phyloP scores from a whole-genome alignment of 2,113 vertebrate species.

The Gila orcuttii region DNA sequence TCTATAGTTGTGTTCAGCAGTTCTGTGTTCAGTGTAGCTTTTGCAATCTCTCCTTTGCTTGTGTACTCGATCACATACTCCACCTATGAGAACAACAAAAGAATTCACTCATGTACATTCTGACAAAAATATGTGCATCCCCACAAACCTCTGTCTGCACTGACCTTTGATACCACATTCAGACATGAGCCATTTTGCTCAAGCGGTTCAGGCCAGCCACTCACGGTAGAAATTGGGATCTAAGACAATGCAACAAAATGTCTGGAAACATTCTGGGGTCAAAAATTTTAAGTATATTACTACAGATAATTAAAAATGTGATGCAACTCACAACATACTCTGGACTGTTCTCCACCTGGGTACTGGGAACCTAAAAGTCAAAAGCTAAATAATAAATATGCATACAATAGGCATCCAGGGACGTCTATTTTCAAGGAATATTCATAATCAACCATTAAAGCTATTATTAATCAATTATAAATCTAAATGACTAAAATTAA shows the following conservation, averaged over 20 bases:
- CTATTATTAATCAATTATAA: no score
- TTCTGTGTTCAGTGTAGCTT: constrained; percentile 53
- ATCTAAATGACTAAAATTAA: no score
- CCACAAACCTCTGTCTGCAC: constrained; percentile 1
- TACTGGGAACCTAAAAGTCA: background rate
- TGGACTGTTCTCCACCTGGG: background rate
- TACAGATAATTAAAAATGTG: background rate
- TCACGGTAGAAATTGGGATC: constrained; percentile 66
- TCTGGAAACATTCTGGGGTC: background rate
- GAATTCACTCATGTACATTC: background rate
- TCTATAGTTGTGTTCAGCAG: constrained; percentile 53
- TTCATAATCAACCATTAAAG: no score
- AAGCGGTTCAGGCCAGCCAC: constrained; percentile 66
- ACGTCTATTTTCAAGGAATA: background rate
- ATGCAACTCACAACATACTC: background rate
- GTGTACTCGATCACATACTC: constrained; percentile 71
- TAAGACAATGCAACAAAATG: constrained; percentile 46
- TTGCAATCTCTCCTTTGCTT: constrained; percentile 63
- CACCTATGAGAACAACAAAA: constrained; percentile 63
- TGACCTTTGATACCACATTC: constrained; percentile 71
- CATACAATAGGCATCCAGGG: background rate
- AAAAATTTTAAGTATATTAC: background rate
- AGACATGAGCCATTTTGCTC: constrained; percentile 66
- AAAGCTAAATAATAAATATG: background rate
- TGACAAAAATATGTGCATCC: background rate